phyloP scores from a whole-genome alignment of 2,113 vertebrate species.

The Eidolon helvum region DNA sequence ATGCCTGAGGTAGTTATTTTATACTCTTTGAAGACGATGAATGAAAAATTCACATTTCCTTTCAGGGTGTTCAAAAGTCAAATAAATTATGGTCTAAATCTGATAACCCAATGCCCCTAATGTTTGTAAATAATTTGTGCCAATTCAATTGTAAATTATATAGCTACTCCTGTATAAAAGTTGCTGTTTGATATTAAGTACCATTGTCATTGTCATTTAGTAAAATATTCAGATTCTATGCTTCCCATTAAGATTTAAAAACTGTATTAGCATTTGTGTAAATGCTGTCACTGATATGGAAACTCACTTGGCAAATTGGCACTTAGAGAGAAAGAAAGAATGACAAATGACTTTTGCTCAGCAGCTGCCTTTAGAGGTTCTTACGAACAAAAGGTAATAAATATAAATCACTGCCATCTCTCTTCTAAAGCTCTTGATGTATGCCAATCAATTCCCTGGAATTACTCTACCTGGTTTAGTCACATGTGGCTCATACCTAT shows the following conservation, averaged over 20 bases:
- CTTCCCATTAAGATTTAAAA: not conserved
- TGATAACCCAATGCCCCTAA: not conserved
- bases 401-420: slow-evolving; percentile 7
- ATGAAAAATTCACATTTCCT: slow-evolving; percentile 55
- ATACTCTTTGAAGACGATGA: slow-evolving; percentile 39
- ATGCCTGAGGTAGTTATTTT: slow-evolving; percentile 64
- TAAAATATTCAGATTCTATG: slow-evolving; percentile 10
- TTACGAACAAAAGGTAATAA: slow-evolving; percentile 47
- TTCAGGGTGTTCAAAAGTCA: slow-evolving; percentile 6
- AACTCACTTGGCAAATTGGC: not conserved
- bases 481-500: not conserved
- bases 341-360: slow-evolving; percentile 23
- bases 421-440: slow-evolving; percentile 8
- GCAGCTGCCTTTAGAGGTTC: slow-evolving; percentile 18
- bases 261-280: not conserved
- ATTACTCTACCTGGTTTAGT: not conserved
- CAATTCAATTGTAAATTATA: slow-evolving; percentile 12
- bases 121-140: slow-evolving; percentile 39
- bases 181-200: not conserved
- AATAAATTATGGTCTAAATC: slow-evolving; percentile 34
- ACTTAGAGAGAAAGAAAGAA: not conserved
- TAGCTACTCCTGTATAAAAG: not conserved
- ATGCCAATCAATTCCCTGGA: slow-evolving; percentile 15
- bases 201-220: not conserved
- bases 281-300: not conserved